Base-by-base conservation (phyloP, 2,113 vertebrate genomes). In the Ascaphus truei region DNA sequence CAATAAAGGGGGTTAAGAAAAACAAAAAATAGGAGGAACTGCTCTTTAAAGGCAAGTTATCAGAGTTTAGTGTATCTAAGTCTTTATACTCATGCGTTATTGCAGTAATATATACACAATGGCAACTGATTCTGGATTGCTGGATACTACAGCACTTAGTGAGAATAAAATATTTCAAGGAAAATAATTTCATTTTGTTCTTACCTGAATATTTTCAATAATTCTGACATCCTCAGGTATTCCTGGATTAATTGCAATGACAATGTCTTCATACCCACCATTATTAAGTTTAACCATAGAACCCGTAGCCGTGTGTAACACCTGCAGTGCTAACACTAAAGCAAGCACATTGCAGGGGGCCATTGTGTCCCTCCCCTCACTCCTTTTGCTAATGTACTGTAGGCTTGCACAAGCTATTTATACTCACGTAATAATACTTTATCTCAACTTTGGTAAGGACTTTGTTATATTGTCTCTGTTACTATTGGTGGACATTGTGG, bases 121-220 rank as follows among this genome's bases (percentile, higher is more conserved):
- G n/a, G n/a, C n/a, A n/a, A n/a, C n/a, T n/a, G n/a, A n/a, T n/a
- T n/a, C n/a, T n/a, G n/a, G n/a, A n/a, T n/a, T n/a, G n/a, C n/a
- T n/a, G n/a, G n/a, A n/a, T n/a, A n/a, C n/a, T n/a, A n/a, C n/a
- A n/a, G n/a, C n/a, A n/a, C n/a, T n/a, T n/a, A n/a, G n/a, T n/a
- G n/a, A n/a, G 10, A 43, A 11, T 15, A 5, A 43, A 15, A n/a
- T 15, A 12, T 43, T 2, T n/a, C 4, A 5, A 43, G 39, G 15
- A 43, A n/a, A 43, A 43, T 43, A n/a, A 15, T 11, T 43, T 5
- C 29, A 18, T 16, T n/a, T 47, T 62, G 29, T 20, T 18, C 73
- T 80, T 75, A 85, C 84, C 81, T 83, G 30, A 62, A 85, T 73
- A 34, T 63, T 10, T 53, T 78, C 30, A 53, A 81, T 80, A 26